Evolutionary conservation across 1,140 invertebrate genomes (phyloP), one percentile per base, ranked within the genome.

Genomic region (Centruroides vittatus): DNA sequence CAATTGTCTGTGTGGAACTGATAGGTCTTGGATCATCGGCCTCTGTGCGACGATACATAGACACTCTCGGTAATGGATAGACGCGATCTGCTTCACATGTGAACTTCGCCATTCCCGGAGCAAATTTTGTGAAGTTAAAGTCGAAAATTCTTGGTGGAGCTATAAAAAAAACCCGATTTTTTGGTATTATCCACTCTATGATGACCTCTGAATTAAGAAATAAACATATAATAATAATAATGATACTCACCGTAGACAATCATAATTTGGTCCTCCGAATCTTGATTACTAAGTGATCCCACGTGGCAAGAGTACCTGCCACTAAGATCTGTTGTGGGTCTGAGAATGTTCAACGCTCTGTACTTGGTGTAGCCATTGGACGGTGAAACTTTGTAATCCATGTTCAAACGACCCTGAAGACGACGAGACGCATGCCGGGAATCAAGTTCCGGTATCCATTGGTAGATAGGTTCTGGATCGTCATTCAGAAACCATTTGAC

Each of bases 401-500:
- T 70, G 70, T 88, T 82, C 50, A 88, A 76, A 67, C 82, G 78
- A 54, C 82, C 84, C 63, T 80, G 79, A 46, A 85, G 73, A 3
- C 82, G 76, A 75, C 66, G 79, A 68, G 78, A 70, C 53, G 79
- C 81, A 68, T 81, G 78, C 4, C 85, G 85, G 58, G 61, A 61
- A 63, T 78, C 78, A 34, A 75, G 67, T 8, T 74, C 71, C 13
- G 80, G 78, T 77, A 88, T 87, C 86, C 86, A 89, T 72, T 89
- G 86, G 71, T 88, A 88, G 9, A 86, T 81, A n/a, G 80, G 78
- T 55, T 79, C 75, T 3, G 80, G 78, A 61, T 78, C 74, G 57
- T 81, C 78, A 68, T 85, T 82, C 69, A 85, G 83, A 71, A 81
- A 88, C 86, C 86, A 89, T 73, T 88, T 87, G 54, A 89, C 81